Conservation (phyloP, 1,140 invertebrate genomes). For the Temnothorax curvispinosus region DNA sequence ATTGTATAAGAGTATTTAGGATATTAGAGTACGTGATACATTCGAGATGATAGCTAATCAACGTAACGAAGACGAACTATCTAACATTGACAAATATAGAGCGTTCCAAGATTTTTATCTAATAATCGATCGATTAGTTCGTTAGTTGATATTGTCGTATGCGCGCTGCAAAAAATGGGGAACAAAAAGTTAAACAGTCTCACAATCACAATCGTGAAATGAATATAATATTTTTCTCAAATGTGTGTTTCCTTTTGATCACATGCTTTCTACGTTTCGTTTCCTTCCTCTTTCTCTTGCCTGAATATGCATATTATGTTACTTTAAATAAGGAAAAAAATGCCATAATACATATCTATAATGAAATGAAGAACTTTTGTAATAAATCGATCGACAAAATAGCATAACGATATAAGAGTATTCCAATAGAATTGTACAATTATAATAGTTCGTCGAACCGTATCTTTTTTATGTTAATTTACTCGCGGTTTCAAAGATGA, state of each 20-base stretch:
- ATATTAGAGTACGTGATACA: slow-evolving; percentile 22
- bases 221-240: neutral
- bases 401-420: neutral
- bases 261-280: neutral
- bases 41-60: slow-evolving; percentile 16
- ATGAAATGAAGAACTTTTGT: slow-evolving; percentile 12
- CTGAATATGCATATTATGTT: neutral
- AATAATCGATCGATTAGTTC: neutral
- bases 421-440: neutral
- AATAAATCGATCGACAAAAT: neutral
- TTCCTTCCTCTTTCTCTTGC: neutral
- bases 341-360: neutral
- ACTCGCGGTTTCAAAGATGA: neutral
- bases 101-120: neutral
- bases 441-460: neutral
- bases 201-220: neutral
- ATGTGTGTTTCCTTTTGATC: neutral
- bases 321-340: slow-evolving; percentile 10
- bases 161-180: neutral
- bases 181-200: neutral
- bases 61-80: slow-evolving; percentile 1
- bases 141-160: neutral
- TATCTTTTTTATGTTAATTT: neutral
- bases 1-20: slow-evolving; percentile 33
- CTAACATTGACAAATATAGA: slow-evolving; percentile 2